These are phyloP conservation scores for Epinephelus awoara DNA, from an alignment of 2,797 vertebrate species.

Conservation along the genomic window DNA sequence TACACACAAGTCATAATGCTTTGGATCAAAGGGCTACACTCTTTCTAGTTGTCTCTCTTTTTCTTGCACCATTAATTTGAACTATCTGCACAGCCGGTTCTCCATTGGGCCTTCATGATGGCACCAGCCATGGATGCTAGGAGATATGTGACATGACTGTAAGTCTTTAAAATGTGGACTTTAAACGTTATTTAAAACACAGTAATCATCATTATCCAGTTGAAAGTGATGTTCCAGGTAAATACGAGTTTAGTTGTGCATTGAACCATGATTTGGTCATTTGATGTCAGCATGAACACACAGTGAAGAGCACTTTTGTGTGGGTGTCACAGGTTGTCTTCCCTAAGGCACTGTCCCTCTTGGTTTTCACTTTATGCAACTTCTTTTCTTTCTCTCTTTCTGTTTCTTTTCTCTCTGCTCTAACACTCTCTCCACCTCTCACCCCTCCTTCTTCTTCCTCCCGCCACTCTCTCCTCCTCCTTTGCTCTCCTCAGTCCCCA, in stretches of 20 bases:
- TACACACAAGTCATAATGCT: conserved; percentile 1
- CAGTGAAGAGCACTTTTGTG: conserved; percentile 78
- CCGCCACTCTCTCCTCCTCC: conserved; percentile 69
- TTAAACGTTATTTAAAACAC: conserved; percentile 3
- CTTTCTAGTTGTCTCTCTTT: conserved; percentile 51
- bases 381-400: conserved; percentile 54
- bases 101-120: conserved; percentile 73
- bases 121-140: conserved; percentile 76
- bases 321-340: conserved; percentile 75
- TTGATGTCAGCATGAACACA: conserved; percentile 77
- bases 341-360: conserved; percentile 78
- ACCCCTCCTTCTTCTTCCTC: conserved; percentile 68
- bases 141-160: conserved; percentile 77
- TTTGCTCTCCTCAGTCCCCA: conserved; percentile 92
- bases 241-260: conserved; percentile 69
- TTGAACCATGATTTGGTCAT: conserved; percentile 66
- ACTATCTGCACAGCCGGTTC: conserved; percentile 77
- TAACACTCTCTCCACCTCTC: conserved; percentile 89
- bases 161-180: conserved; percentile 66
- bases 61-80: conserved; percentile 66
- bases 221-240: conserved; percentile 80
- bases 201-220: conserved; percentile 79
- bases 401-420: conserved; percentile 57
- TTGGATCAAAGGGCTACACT: conserved; percentile 32
- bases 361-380: conserved; percentile 75